Percentiles rank a stretch among this genome's conserved stretches.
Evolutionary conservation across 2,888 invertebrate genomes (phyloP).

Genomic region (Drosophila paracracens): DNA sequence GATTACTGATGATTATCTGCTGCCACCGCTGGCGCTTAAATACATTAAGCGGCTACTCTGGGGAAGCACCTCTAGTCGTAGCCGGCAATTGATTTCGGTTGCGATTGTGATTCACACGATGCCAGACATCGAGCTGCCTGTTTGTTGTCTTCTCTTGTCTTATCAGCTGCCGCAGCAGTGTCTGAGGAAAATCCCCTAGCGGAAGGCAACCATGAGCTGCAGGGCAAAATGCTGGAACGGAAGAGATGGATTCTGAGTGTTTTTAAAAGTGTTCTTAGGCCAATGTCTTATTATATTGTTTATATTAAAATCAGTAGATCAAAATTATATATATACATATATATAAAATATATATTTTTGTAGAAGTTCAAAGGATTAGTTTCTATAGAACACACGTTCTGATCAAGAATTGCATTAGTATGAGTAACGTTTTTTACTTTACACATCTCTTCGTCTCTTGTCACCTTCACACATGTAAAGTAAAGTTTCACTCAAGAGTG

Average conservation of each 20-base stretch:
- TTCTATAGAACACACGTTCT: neutral
- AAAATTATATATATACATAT: too few relatives aligned
- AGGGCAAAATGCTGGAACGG: neutral
- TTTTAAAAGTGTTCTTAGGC: neutral
- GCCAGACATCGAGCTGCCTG: slow-evolving; percentile 16
- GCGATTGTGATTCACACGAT: slow-evolving; percentile 43
- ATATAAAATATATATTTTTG: neutral
- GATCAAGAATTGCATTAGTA: neutral
- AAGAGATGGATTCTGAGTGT: neutral
- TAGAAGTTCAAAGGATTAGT: neutral
- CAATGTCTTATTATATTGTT: neutral
- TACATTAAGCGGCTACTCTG: slow-evolving; percentile 26
- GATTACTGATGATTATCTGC: slow-evolving; percentile 48
- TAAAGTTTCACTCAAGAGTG: slow-evolving; percentile 1
- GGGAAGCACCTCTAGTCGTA: slow-evolving; percentile 40
- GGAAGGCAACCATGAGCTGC: neutral
- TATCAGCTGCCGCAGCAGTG: slow-evolving; percentile 29
- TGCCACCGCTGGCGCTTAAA: slow-evolving; percentile 35
- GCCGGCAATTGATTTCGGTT: neutral
- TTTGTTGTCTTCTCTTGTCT: neutral
- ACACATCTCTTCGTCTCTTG: neutral
- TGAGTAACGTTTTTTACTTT: neutral
- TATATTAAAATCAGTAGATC: neutral
- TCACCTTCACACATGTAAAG: neutral
- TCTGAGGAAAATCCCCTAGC: slow-evolving; percentile 34